phyloP scores from a whole-genome alignment of 2,797 vertebrate species.

The Lithobates sylvaticus region DNA sequence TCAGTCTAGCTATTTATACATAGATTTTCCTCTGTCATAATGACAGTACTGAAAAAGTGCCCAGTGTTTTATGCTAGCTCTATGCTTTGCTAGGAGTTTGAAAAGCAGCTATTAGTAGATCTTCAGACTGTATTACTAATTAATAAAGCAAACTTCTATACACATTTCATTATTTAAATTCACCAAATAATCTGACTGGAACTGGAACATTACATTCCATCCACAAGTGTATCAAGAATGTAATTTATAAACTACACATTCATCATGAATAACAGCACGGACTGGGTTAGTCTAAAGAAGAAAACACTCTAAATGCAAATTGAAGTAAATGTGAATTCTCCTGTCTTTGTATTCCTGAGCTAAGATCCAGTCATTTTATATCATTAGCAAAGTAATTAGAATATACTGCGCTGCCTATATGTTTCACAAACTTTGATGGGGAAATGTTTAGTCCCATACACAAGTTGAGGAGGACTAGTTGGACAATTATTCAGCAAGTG shows the following conservation, averaged over 20 bases:
- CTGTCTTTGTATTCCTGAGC: not conserved
- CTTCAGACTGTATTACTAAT: not conserved
- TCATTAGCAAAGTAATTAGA: not conserved
- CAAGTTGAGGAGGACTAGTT: not conserved
- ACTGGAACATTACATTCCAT: not conserved
- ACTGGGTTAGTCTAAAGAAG: not conserved
- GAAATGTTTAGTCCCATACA: not conserved
- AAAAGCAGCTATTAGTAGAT: not conserved
- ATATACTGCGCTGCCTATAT: not conserved
- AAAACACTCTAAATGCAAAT: slow-evolving; percentile 8
- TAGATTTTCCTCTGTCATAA: not conserved
- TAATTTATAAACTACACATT: not conserved
- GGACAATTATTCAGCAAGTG: not conserved
- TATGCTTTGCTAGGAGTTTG: not conserved
- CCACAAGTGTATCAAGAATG: not conserved
- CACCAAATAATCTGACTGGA: not conserved
- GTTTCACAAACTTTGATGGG: not conserved
- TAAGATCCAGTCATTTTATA: not conserved
- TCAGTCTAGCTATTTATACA: not conserved
- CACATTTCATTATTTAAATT: not conserved
- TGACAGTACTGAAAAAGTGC: not conserved
- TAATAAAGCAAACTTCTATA: not conserved
- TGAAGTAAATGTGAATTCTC: not conserved
- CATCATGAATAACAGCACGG: not conserved
- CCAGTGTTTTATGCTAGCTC: not conserved